Conservation (phyloP, 2,797 vertebrate genomes). For the Cryptoprocta ferox region DNA sequence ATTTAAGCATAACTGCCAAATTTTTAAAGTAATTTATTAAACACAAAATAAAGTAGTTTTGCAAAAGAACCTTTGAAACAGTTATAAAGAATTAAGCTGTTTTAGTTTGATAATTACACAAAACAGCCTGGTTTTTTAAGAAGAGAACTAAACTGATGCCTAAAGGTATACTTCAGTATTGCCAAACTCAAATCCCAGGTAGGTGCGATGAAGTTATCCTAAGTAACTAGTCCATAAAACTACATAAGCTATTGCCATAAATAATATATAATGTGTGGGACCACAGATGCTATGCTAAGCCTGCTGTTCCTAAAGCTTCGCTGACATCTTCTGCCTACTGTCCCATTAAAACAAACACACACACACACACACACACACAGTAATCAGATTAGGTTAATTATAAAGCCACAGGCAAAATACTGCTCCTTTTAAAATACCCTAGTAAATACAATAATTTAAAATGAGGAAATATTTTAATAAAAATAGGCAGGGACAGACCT, state of each 20-base stretch:
- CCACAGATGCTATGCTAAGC: not conserved
- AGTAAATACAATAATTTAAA: slow-evolving; percentile 54
- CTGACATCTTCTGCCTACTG: not conserved
- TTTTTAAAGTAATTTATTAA: not conserved
- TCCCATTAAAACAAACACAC: not conserved
- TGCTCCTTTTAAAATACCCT: slow-evolving; percentile 53
- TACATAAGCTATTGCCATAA: not conserved
- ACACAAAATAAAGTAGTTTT: not conserved
- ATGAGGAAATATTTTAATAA: slow-evolving; percentile 59
- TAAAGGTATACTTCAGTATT: not conserved
- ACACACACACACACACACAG: not conserved
- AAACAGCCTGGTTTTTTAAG: not conserved
- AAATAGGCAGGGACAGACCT: slow-evolving; percentile 61
- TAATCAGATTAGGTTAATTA: slow-evolving; percentile 60
- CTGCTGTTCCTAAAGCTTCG: not conserved
- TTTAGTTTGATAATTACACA: not conserved
- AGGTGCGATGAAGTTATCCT: not conserved
- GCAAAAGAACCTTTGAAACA: not conserved
- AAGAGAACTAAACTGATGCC: not conserved
- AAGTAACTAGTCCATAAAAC: not conserved
- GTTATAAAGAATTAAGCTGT: not conserved
- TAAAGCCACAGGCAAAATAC: slow-evolving; percentile 54
- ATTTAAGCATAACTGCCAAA: too few relatives aligned
- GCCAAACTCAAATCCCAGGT: not conserved
- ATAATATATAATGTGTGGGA: not conserved